These are phyloP conservation scores for Mycetomoellerius zeteki DNA, from an alignment of 1,140 invertebrate species.

Conservation along the genomic window DNA sequence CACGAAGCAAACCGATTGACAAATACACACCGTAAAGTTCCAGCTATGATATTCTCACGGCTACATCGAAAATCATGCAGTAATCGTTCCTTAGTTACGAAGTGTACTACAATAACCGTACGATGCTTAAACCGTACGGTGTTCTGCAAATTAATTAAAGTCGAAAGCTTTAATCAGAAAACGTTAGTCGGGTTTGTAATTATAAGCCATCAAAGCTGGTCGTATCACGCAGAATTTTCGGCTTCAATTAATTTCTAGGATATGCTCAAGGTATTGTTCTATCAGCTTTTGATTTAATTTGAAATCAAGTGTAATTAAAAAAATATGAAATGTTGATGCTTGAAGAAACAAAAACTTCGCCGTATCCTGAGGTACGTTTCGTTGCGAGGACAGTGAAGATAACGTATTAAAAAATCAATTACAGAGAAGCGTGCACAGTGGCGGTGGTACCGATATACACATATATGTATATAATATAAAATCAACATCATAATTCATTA, in stretches of 20 bases:
- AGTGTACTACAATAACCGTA: neutral
- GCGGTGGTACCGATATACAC: neutral
- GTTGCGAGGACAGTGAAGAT: neutral
- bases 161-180: slow-evolving; percentile 9
- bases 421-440: neutral
- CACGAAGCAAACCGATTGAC: slow-evolving; percentile 30
- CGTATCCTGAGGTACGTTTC: neutral
- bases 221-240: neutral
- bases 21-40: neutral
- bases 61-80: neutral
- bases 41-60: slow-evolving; percentile 10
- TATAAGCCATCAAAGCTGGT: neutral
- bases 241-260: slow-evolving; percentile 5
- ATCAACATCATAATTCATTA: slow-evolving; percentile 41
- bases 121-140: neutral
- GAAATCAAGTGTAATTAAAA: neutral
- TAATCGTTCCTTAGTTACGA: neutral
- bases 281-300: neutral
- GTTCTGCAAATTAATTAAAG: slow-evolving; percentile 14
- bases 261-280: neutral
- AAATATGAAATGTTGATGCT: neutral
- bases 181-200: neutral
- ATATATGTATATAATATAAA: neutral
- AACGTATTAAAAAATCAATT: slow-evolving; percentile 23
- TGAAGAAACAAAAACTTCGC: neutral